Evolutionary conservation across 1,140 invertebrate species (phyloP).

Genomic region (Drosophila pectinifera): DNA sequence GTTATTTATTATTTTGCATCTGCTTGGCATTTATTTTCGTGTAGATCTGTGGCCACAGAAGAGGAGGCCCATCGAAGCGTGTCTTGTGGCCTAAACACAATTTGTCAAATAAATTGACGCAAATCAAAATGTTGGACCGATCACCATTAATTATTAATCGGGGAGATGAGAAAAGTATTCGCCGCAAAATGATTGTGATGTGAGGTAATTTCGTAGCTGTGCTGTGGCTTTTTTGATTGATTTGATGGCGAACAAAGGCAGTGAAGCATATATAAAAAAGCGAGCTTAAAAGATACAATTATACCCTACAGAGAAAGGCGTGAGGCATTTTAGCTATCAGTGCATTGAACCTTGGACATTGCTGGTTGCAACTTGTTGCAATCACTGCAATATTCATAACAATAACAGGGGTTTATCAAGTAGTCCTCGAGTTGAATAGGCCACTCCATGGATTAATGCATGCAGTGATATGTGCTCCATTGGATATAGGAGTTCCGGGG

Average conservation of each 20-base stretch:
- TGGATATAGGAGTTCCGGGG: conserved; percentile 8
- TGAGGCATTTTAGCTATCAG: conserved; percentile 8
- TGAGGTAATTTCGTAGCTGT: conserved; percentile 55
- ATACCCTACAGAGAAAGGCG: conserved; percentile 35
- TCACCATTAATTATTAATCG: conserved; percentile 69
- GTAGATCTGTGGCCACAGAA: conserved; percentile 4
- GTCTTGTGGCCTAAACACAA: conserved; percentile 42
- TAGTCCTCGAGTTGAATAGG: conserved; percentile 5
- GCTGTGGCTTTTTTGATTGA: conserved; percentile 57
- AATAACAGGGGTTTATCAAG: conserved; percentile 30
- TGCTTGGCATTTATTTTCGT: conserved; percentile 13
- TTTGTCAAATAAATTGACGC: conserved; percentile 67
- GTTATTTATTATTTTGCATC: conserved; percentile 23
- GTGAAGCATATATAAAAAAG: conserved; percentile 3
- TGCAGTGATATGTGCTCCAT: neutral
- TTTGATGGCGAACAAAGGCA: conserved; percentile 19
- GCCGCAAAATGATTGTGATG: conserved; percentile 39
- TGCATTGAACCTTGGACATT: conserved; percentile 31
- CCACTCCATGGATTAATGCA: conserved; percentile 7
- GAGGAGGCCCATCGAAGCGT: conserved; percentile 34
- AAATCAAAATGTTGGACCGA: conserved; percentile 53
- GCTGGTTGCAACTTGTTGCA: conserved; percentile 37
- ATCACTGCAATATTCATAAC: conserved; percentile 17
- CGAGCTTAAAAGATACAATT: conserved; percentile 1
- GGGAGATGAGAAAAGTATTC: conserved; percentile 25